Evolutionary conservation across 1,140 invertebrate genomes (phyloP).

Genomic region (Apis dorsata): DNA sequence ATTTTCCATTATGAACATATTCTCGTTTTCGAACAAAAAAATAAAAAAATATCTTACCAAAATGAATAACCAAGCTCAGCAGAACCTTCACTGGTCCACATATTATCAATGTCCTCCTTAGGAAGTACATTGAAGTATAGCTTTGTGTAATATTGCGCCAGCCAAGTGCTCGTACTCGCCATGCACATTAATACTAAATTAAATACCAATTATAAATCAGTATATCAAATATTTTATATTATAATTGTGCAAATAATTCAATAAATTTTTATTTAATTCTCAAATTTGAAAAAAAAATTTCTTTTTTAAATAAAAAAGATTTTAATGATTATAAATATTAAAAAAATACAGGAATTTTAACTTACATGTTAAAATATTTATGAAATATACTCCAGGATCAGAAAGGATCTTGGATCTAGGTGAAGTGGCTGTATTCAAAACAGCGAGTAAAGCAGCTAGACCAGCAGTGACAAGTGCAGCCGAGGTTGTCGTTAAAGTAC

Average conservation of each 20-base stretch:
- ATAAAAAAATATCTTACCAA: slow-evolving; percentile 81
- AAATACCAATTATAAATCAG: slow-evolving; percentile 21
- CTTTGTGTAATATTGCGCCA: slow-evolving; percentile 87
- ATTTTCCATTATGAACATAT: neutral
- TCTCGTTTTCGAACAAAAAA: slow-evolving; percentile 22
- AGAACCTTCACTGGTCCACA: slow-evolving; percentile 86
- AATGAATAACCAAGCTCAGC: slow-evolving; percentile 89
- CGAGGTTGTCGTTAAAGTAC: slow-evolving; percentile 84
- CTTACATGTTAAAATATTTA: slow-evolving; percentile 88
- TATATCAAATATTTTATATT: neutral
- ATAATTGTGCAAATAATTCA: neutral
- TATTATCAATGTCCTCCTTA: slow-evolving; percentile 86
- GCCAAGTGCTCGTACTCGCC: slow-evolving; percentile 86
- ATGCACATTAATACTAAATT: slow-evolving; percentile 86
- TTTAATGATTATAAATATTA: no score
- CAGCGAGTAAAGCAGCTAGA: slow-evolving; percentile 86
- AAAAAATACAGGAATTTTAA: slow-evolving; percentile 36
- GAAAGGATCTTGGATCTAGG: slow-evolving; percentile 87
- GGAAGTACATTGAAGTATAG: slow-evolving; percentile 89
- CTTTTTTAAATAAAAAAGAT: no score
- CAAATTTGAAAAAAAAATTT: neutral
- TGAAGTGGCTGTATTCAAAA: slow-evolving; percentile 88
- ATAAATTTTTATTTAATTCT: neutral
- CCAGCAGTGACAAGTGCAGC: slow-evolving; percentile 85
- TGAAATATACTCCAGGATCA: slow-evolving; percentile 88